phyloP scores from a whole-genome alignment of 2,888 invertebrate species.

The Eugnorisma glareosa region DNA sequence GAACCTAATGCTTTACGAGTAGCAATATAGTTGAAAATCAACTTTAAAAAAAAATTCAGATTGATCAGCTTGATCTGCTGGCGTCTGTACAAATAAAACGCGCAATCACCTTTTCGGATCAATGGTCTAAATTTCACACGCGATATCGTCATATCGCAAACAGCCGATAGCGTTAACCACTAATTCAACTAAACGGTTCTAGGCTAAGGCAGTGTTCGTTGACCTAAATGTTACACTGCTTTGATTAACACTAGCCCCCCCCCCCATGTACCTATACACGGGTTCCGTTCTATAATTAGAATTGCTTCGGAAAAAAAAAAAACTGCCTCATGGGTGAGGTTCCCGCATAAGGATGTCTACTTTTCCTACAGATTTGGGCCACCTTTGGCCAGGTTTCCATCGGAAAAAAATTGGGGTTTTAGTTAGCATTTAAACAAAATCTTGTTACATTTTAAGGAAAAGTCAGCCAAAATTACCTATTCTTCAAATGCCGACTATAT shows the following conservation, averaged over 20 bases:
- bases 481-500: not conserved
- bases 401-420: not conserved
- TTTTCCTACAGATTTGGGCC: not conserved
- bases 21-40: no score
- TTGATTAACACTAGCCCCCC: constrained; percentile 38
- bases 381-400: not conserved
- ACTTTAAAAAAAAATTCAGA: no score
- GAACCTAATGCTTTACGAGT: no score
- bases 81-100: constrained; percentile 26
- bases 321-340: not conserved
- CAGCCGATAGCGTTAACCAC: constrained; percentile 35
- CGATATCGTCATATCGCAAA: constrained; percentile 50
- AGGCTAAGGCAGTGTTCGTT: constrained; percentile 76
- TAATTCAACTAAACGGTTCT: constrained; percentile 53
- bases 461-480: not conserved
- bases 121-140: constrained; percentile 44
- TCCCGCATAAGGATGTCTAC: not conserved
- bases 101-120: constrained; percentile 32
- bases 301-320: not conserved
- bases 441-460: not conserved
- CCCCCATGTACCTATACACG: not conserved
- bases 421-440: not conserved
- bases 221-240: constrained; percentile 59
- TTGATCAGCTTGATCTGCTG: no score
- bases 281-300: constrained; percentile 20